Conservation (phyloP, 1,140 invertebrate species). For the Lerema accius region DNA sequence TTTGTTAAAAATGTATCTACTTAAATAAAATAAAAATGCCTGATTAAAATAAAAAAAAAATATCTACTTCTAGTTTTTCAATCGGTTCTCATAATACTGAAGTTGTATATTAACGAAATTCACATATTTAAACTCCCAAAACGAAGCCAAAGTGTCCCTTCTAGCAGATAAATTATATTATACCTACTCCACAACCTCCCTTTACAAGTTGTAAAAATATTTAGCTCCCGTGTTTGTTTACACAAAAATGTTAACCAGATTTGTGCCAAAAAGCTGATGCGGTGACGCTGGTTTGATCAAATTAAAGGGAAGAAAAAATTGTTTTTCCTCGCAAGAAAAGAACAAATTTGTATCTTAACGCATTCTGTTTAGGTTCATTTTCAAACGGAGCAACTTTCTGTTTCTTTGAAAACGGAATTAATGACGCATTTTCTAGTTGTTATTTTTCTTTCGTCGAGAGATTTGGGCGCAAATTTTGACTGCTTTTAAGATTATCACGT, state of each 20-base stretch:
- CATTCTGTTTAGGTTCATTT: conserved; percentile 14
- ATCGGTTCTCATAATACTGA: no score
- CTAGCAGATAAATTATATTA: no score
- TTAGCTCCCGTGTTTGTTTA: conserved; percentile 52
- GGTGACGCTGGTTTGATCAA: conserved; percentile 49
- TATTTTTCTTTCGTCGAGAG: conserved; percentile 44
- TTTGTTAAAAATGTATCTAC: no score
- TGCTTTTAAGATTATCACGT: conserved; percentile 38
- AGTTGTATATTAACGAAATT: no score
- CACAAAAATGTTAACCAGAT: conserved; percentile 65
- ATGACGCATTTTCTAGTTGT: conserved; percentile 52
- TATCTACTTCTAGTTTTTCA: no score
- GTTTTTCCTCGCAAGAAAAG: conserved; percentile 17
- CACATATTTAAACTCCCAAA: no score
- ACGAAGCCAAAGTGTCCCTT: no score
- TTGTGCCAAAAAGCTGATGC: conserved; percentile 61
- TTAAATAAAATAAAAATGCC: no score
- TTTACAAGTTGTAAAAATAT: conserved; percentile 26
- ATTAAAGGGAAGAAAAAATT: conserved; percentile 56
- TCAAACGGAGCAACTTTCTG: neutral
- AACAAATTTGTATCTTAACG: conserved; percentile 31
- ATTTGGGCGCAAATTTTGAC: conserved; percentile 42
- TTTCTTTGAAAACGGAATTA: conserved; percentile 42
- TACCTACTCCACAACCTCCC: no score
- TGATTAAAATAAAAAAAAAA: no score